Percentiles rank a stretch among this genome's conserved stretches.
Conservation (phyloP, 2,113 vertebrate genomes). For the Festucalex cinctus region DNA sequence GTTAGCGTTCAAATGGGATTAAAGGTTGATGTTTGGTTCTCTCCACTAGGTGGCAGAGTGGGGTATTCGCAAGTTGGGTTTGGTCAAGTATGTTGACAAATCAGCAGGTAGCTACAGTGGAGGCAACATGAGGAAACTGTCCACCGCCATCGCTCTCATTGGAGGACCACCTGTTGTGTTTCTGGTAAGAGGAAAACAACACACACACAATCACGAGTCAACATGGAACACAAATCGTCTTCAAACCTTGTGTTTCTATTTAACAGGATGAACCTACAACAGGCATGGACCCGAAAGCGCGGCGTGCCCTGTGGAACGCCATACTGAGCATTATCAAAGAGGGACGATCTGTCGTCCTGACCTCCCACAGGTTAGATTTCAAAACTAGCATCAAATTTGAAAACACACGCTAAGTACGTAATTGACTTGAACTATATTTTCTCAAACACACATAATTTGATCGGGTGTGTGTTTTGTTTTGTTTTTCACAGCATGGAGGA, state of each 20-base stretch:
- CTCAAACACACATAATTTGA: background rate
- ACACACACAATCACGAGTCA: background rate
- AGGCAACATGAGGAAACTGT: constrained; percentile 94
- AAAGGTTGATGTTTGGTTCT: background rate
- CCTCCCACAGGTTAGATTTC: constrained; percentile 86
- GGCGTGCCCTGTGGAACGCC: constrained; percentile 93
- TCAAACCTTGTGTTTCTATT: constrained; percentile 4
- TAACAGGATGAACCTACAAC: constrained; percentile 94
- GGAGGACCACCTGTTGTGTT: constrained; percentile 95
- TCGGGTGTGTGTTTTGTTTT: constrained; percentile 5
- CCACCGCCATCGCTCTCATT: constrained; percentile 94
- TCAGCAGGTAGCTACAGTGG: constrained; percentile 93
- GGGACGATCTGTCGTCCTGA: constrained; percentile 93
- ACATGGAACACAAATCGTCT: constrained; percentile 7
- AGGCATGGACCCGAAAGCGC: constrained; percentile 96
- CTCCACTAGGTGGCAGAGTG: constrained; percentile 88
- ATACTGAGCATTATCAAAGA: constrained; percentile 93
- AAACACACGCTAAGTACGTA: background rate
- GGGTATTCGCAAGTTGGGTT: constrained; percentile 92
- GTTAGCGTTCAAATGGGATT: background rate
- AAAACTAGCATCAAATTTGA: background rate
- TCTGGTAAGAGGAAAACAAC: constrained; percentile 80
- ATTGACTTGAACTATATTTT: background rate
- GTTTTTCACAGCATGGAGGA: constrained; percentile 88
- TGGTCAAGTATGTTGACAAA: constrained; percentile 92